These are phyloP conservation scores for Aphaenogaster floridana DNA, from an alignment of 1,140 invertebrate genomes.

Conservation along the genomic window DNA sequence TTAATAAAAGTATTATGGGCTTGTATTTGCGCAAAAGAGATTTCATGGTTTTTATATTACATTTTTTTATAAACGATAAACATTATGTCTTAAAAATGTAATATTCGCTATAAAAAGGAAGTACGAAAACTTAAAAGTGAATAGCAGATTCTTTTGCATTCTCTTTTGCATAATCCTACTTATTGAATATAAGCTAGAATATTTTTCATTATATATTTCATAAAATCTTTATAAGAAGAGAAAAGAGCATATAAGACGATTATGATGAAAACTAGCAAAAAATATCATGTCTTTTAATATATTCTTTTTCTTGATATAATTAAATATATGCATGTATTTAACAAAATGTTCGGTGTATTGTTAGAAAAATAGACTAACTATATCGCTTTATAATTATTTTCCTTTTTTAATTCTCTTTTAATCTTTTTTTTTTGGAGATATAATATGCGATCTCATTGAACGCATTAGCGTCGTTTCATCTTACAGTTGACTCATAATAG, in stretches of 20 bases:
- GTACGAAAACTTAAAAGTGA: not conserved
- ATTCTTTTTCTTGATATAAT: not conserved
- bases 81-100: not conserved
- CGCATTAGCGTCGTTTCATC: conserved; percentile 32
- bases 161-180: not conserved
- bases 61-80: not conserved
- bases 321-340: not conserved
- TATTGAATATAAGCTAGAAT: not conserved
- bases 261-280: not conserved
- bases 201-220: not conserved
- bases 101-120: not conserved
- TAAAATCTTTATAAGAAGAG: not conserved
- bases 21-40: not conserved
- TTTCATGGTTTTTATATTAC: not conserved
- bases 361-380: not conserved
- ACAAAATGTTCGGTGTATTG: not conserved
- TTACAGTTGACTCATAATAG: conserved; percentile 56
- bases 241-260: not conserved
- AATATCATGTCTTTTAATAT: not conserved
- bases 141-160: not conserved
- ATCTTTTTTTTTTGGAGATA: not conserved
- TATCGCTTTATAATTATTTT: not conserved
- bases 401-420: not conserved
- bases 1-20: not conserved
- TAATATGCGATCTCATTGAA: conserved; percentile 44